phyloP scores from a whole-genome alignment of 2,797 vertebrate species.

The Microctenopoma stevenorrisi region DNA sequence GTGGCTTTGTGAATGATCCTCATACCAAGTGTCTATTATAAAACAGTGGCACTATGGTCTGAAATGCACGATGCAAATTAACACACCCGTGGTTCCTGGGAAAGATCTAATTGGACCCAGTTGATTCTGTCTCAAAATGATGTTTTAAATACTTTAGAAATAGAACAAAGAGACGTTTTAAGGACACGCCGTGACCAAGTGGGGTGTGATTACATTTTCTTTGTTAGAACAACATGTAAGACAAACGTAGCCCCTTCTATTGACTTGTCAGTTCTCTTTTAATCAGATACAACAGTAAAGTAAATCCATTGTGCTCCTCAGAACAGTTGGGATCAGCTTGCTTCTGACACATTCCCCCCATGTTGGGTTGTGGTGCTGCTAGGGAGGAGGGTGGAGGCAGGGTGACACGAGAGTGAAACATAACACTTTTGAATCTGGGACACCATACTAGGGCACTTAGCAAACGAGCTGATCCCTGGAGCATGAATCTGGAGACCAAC shows the following conservation, averaged over 20 bases:
- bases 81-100: no score
- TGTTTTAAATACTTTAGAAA: not conserved
- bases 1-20: constrained; percentile 20
- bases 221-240: constrained; percentile 4
- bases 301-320: not conserved
- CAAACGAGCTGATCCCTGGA: constrained; percentile 67
- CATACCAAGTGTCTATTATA: not conserved
- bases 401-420: constrained; percentile 65
- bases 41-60: not conserved
- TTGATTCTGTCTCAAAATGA: not conserved
- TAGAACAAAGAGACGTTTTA: not conserved
- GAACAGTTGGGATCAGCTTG: constrained; percentile 20
- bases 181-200: not conserved
- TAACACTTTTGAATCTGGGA: constrained; percentile 75
- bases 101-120: not conserved
- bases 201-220: not conserved
- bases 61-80: not conserved
- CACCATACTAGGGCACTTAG: constrained; percentile 73
- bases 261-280: not conserved
- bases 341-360: constrained; percentile 35
- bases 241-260: not conserved
- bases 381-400: constrained; percentile 34
- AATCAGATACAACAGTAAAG: not conserved
- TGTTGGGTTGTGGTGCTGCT: constrained; percentile 21
- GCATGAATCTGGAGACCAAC: constrained; percentile 68